Percentiles rank a stretch among this genome's conserved stretches.
phyloP scores from a whole-genome alignment of 1,140 invertebrate genomes.

The Sinonovacula constricta region DNA sequence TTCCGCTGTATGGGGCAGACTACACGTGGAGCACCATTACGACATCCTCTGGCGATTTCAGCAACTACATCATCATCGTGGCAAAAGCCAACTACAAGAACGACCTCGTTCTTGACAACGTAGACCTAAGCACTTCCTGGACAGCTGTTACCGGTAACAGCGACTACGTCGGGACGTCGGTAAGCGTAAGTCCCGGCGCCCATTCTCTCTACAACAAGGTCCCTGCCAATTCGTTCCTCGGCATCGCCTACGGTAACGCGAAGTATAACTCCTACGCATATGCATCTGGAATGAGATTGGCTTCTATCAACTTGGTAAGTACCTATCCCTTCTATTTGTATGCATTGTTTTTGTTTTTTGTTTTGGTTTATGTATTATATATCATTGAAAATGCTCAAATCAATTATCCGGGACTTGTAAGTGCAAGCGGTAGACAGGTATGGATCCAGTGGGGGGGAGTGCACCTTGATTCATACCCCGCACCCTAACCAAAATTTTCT shows the following conservation, averaged over 20 bases:
- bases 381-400: too few relatives aligned
- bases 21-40: slow-evolving; percentile 54
- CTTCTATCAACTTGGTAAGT: slow-evolving; percentile 50
- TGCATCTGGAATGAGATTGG: slow-evolving; percentile 47
- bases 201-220: slow-evolving; percentile 53
- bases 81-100: background rate
- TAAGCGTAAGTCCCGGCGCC: slow-evolving; percentile 21
- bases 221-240: slow-evolving; percentile 53
- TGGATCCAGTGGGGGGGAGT: too few relatives aligned
- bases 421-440: too few relatives aligned
- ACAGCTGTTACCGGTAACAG: background rate
- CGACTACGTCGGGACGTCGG: background rate
- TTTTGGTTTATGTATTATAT: too few relatives aligned
- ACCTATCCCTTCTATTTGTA: too few relatives aligned
- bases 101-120: slow-evolving; percentile 13
- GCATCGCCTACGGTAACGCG: slow-evolving; percentile 42
- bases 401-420: too few relatives aligned
- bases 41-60: slow-evolving; percentile 26
- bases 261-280: slow-evolving; percentile 52
- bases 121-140: background rate
- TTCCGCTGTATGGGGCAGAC: slow-evolving; percentile 41
- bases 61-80: slow-evolving; percentile 48
- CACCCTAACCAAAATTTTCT: too few relatives aligned
- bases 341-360: too few relatives aligned
- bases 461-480: too few relatives aligned